phyloP scores from a whole-genome alignment of 2,888 invertebrate species.

The Andricus quercusramuli region DNA sequence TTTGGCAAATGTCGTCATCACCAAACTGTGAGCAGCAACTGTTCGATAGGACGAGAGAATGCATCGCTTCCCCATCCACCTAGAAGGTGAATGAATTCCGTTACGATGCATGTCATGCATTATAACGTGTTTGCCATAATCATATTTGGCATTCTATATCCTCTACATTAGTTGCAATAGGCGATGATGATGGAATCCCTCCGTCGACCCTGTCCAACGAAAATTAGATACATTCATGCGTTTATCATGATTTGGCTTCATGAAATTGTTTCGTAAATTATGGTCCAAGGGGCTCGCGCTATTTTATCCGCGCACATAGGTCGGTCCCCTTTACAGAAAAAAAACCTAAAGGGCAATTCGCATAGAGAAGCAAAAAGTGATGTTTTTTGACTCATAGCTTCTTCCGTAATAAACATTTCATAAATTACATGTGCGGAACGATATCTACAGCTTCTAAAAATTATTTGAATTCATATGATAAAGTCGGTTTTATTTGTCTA shows the following conservation, averaged over 20 bases:
- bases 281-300: constrained; percentile 44
- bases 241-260: constrained; percentile 55
- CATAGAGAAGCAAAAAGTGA: neutral
- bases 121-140: constrained; percentile 62
- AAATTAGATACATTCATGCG: constrained; percentile 59
- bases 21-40: constrained; percentile 17
- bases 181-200: constrained; percentile 59
- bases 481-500: too few species aligned
- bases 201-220: constrained; percentile 51
- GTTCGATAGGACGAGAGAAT: constrained; percentile 19
- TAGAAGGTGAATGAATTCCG: constrained; percentile 60
- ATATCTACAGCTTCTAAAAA: neutral
- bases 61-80: constrained; percentile 33
- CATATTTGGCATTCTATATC: constrained; percentile 55
- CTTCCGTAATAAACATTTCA: neutral
- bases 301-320: constrained; percentile 14
- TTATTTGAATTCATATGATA: neutral
- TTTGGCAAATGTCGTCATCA: constrained; percentile 30
- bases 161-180: constrained; percentile 52
- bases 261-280: constrained; percentile 55
- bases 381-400: neutral
- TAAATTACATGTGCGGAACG: neutral
- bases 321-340: neutral
- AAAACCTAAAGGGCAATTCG: constrained; percentile 2
- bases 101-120: constrained; percentile 57